These are phyloP conservation scores for Psilopsiagon aurifrons DNA, from an alignment of 2,113 vertebrate genomes.

Conservation along the genomic window DNA sequence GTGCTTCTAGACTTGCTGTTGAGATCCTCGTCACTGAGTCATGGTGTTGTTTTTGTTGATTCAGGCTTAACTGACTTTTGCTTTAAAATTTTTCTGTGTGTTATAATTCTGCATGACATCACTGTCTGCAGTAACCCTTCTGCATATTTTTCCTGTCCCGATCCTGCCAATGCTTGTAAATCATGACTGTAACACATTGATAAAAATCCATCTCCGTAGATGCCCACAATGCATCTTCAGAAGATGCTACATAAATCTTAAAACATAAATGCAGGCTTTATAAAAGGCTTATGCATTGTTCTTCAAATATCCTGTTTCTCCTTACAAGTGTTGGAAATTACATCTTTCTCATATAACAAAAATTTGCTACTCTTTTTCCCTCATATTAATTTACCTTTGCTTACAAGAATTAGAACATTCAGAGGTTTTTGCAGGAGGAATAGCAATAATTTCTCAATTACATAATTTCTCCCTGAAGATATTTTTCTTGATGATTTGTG, in stretches of 20 bases:
- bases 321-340: background rate
- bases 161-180: background rate
- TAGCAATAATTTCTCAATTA: background rate
- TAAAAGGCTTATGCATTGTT: background rate
- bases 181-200: background rate
- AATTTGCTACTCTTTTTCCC: accelerated
- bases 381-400: background rate
- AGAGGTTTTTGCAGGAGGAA: background rate
- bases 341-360: background rate
- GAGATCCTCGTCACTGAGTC: background rate
- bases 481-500: background rate
- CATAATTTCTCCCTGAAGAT: background rate
- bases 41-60: background rate
- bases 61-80: background rate
- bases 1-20: background rate
- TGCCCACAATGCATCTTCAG: background rate
- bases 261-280: background rate
- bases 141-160: background rate
- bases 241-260: background rate
- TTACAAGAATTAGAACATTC: background rate
- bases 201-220: background rate
- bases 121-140: background rate
- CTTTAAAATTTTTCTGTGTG: background rate
- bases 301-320: background rate
- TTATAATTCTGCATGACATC: background rate